A percentile compares a stretch with the other conserved stretches of the same genome.
Conservation (phyloP, 1,140 invertebrate species). For the Armadillidium nasatum region DNA sequence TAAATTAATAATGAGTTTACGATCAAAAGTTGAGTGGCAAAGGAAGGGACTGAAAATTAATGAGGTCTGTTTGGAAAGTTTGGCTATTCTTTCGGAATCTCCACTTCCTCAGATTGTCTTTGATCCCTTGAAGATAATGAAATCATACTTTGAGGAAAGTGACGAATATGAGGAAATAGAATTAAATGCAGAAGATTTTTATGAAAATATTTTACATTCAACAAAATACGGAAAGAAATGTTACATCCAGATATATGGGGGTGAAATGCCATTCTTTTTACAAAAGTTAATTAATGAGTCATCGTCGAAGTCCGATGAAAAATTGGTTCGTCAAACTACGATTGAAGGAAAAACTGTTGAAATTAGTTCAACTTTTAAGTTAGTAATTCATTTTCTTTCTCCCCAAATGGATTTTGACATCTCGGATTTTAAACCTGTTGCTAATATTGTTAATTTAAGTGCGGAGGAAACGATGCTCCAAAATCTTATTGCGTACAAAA, state of each 20-base stretch:
- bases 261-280: constrained; percentile 25
- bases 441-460: constrained; percentile 29
- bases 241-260: constrained; percentile 23
- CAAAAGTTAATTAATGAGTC: constrained; percentile 12
- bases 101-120: constrained; percentile 31
- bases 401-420: not conserved
- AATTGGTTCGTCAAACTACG: not conserved
- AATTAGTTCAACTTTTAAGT: not conserved
- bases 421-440: constrained; percentile 24
- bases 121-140: constrained; percentile 29
- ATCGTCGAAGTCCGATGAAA: constrained; percentile 2
- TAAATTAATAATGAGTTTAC: constrained; percentile 27
- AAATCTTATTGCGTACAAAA: constrained; percentile 18
- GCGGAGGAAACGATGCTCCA: constrained; percentile 29
- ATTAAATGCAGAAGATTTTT: constrained; percentile 21
- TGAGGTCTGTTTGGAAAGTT: constrained; percentile 30
- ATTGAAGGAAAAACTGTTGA: not conserved
- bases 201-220: constrained; percentile 16
- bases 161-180: constrained; percentile 24
- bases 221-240: constrained; percentile 21
- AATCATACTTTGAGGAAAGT: constrained; percentile 29
- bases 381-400: not conserved
- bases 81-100: constrained; percentile 30
- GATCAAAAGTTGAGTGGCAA: constrained; percentile 30
- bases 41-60: constrained; percentile 28